These are phyloP conservation scores for Sarcophilus harrisii DNA, from an alignment of 2,797 vertebrate genomes.

Conservation along the genomic window DNA sequence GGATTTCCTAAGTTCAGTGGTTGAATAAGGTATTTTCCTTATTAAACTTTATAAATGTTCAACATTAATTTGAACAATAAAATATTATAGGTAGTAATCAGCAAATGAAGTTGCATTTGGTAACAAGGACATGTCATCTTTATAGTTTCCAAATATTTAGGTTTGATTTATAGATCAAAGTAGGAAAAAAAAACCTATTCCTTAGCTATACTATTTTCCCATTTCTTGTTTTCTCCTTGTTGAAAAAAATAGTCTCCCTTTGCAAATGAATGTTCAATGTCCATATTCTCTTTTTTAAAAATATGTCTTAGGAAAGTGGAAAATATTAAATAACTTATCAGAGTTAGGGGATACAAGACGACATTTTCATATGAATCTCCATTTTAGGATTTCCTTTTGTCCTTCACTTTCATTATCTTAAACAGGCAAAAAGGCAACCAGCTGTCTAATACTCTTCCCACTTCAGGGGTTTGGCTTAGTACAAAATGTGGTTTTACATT, in stretches of 20 bases:
- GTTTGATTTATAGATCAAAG: neutral
- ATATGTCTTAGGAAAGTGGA: constrained; percentile 32
- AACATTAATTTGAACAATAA: constrained; percentile 27
- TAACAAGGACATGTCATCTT: constrained; percentile 18
- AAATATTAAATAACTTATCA: constrained; percentile 41
- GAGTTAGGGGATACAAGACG: constrained; percentile 22
- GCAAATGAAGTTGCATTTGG: neutral
- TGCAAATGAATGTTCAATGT: constrained; percentile 30
- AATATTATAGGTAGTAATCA: constrained; percentile 10
- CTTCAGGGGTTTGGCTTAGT: constrained; percentile 64
- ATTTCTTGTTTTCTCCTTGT: neutral
- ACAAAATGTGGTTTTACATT: constrained; percentile 68
- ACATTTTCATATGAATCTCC: constrained; percentile 37
- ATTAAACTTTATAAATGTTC: constrained; percentile 4
- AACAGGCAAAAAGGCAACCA: constrained; percentile 47
- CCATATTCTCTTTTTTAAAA: constrained; percentile 38
- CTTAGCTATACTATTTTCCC: neutral
- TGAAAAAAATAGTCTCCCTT: constrained; percentile 21
- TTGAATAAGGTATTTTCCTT: constrained; percentile 19
- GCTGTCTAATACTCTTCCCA: constrained; percentile 39
- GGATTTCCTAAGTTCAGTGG: constrained; percentile 63
- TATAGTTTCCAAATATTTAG: constrained; percentile 25
- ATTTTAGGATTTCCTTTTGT: constrained; percentile 61
- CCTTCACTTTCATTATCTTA: constrained; percentile 68
- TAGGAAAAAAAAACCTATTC: constrained; percentile 3